Evolutionary conservation across 2,888 invertebrate genomes (phyloP).

Genomic region (Caenorhabditis sp.): DNA sequence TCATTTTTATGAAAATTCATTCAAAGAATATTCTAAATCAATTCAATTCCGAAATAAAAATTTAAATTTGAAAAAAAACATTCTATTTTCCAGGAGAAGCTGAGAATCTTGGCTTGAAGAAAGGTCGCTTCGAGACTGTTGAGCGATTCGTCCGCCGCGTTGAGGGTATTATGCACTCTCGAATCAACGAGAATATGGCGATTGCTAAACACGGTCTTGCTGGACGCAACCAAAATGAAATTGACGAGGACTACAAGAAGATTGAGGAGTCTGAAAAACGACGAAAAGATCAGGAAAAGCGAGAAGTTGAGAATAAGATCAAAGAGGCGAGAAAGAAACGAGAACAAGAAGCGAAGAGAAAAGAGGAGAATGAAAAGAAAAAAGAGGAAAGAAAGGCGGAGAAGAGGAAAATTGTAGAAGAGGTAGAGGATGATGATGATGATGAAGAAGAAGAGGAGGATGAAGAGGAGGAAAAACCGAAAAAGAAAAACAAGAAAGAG

Average conservation of each 20-base stretch:
- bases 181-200: conserved; percentile 38
- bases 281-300: conserved; percentile 45
- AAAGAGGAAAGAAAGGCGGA: conserved; percentile 8
- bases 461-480: conserved; percentile 10
- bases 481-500: background rate
- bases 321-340: conserved; percentile 34
- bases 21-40: too few species aligned
- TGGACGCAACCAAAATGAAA: conserved; percentile 47
- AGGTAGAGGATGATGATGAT: conserved; percentile 12
- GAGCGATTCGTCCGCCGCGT: conserved; percentile 31
- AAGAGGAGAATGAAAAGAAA: conserved; percentile 3
- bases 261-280: conserved; percentile 46
- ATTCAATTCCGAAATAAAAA: too few species aligned
- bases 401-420: conserved; percentile 24
- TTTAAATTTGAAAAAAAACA: too few species aligned
- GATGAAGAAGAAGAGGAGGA: conserved; percentile 18
- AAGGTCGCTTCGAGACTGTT: conserved; percentile 47
- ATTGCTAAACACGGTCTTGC: conserved; percentile 51
- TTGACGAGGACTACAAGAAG: conserved; percentile 45
- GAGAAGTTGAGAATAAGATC: conserved; percentile 45
- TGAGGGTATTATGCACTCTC: conserved; percentile 22
- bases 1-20: background rate
- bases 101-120: conserved; percentile 37
- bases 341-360: conserved; percentile 22
- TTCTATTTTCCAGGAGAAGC: conserved; percentile 39